Evolutionary conservation across 2,888 invertebrate species (phyloP).

Genomic region (Augochlorella aurata): DNA sequence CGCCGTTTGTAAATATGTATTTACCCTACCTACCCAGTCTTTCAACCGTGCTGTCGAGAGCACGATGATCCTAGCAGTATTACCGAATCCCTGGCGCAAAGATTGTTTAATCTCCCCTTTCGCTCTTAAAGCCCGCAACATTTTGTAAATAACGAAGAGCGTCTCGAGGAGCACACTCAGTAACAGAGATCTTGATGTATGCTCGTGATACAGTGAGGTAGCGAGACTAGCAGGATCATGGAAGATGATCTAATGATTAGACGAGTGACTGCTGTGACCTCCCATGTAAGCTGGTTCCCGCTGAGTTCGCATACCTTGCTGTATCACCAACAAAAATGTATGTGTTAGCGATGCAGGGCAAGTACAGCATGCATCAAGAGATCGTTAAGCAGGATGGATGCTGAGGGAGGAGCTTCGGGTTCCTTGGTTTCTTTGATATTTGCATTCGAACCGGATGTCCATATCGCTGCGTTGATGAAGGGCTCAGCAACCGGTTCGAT

Average conservation of each 20-base stretch:
- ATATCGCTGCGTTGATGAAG: not conserved
- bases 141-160: constrained; percentile 1
- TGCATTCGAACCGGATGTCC: constrained; percentile 4
- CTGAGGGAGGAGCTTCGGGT: constrained; percentile 4
- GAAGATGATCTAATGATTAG: not conserved
- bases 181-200: not conserved
- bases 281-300: not conserved
- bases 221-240: not conserved
- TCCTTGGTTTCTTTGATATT: not conserved
- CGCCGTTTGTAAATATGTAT: constrained; percentile 74
- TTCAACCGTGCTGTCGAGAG: constrained; percentile 66
- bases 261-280: too few species aligned
- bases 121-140: not conserved
- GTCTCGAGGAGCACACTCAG: not conserved
- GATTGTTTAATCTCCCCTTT: constrained; percentile 12
- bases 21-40: constrained; percentile 75
- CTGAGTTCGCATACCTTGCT: not conserved
- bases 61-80: constrained; percentile 54
- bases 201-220: not conserved
- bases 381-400: constrained; percentile 27
- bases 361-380: not conserved
- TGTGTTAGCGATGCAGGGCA: not conserved
- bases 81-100: constrained; percentile 19
- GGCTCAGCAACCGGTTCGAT: not conserved
- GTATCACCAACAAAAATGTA: not conserved